phyloP scores from a whole-genome alignment of 1,140 invertebrate genomes.

The Drosophila pseudoananassae region DNA sequence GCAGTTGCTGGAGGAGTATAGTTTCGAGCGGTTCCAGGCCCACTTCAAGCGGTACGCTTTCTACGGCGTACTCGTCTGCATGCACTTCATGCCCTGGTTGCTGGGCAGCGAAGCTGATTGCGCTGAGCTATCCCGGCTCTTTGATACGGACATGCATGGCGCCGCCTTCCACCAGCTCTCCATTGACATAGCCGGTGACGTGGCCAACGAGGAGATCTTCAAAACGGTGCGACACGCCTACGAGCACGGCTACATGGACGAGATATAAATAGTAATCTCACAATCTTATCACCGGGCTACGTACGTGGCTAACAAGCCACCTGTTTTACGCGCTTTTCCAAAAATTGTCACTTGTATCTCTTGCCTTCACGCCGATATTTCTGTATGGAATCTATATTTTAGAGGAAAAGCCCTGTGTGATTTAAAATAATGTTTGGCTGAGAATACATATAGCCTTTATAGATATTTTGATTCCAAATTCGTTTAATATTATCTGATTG shows the following conservation, averaged over 20 bases:
- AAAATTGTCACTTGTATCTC: background rate
- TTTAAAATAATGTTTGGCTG: background rate
- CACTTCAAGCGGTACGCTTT: constrained; percentile 77
- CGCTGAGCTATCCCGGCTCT: constrained; percentile 58
- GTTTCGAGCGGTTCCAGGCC: constrained; percentile 60
- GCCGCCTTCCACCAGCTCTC: constrained; percentile 59
- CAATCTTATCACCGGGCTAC: constrained; percentile 1
- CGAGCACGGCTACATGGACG: constrained; percentile 78
- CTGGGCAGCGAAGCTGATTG: constrained; percentile 61
- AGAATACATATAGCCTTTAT: background rate
- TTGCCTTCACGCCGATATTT: background rate
- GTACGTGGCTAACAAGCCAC: background rate
- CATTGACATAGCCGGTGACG: constrained; percentile 67
- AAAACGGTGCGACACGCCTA: constrained; percentile 57
- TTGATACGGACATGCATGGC: constrained; percentile 70
- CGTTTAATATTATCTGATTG: background rate
- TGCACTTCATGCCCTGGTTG: constrained; percentile 80
- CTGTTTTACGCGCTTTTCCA: too few relatives aligned
- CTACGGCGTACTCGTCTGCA: constrained; percentile 71
- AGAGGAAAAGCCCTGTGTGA: background rate
- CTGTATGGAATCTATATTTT: background rate
- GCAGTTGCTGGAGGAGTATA: constrained; percentile 50
- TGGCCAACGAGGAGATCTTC: constrained; percentile 63
- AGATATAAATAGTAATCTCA: constrained; percentile 32
- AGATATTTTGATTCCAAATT: background rate